phyloP scores from a whole-genome alignment of 2,113 vertebrate species.

The Synchiropus splendidus region DNA sequence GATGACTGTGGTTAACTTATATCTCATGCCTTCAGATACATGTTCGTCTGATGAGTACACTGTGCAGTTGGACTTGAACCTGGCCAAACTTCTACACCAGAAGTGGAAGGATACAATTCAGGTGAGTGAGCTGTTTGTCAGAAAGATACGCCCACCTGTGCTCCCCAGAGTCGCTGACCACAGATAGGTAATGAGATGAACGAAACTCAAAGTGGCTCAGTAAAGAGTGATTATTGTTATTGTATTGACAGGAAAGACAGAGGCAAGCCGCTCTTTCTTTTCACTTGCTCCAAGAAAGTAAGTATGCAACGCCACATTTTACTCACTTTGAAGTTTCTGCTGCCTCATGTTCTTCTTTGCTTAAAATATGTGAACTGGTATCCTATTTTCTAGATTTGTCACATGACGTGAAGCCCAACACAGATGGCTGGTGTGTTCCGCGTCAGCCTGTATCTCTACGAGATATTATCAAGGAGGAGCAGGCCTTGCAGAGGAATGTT shows the following conservation, averaged over 20 bases:
- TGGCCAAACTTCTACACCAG: constrained; percentile 88
- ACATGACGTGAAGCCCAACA: constrained; percentile 55
- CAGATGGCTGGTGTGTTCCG: constrained; percentile 84
- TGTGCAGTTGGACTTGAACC: constrained; percentile 87
- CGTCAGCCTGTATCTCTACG: constrained; percentile 80
- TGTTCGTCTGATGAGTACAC: constrained; percentile 81
- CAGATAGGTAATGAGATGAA: too few species aligned
- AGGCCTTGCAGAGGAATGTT: constrained; percentile 76
- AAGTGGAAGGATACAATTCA: constrained; percentile 94
- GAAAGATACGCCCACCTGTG: constrained; percentile 81
- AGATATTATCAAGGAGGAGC: constrained; percentile 91
- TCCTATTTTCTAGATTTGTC: too few species aligned
- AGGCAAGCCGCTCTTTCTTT: constrained; percentile 73
- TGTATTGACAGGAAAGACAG: constrained; percentile 74
- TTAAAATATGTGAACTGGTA: too few species aligned
- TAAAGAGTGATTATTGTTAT: not conserved
- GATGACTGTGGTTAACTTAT: too few species aligned
- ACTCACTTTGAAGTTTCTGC: not conserved
- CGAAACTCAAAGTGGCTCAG: too few species aligned
- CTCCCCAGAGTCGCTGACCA: too few species aligned
- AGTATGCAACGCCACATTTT: constrained; percentile 17
- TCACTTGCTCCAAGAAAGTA: constrained; percentile 72
- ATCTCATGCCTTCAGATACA: constrained; percentile 56
- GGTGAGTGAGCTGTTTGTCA: too few species aligned
- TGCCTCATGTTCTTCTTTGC: too few species aligned